Conservation (phyloP, 2,888 invertebrate species). For the Caenorhabditis sp. region DNA sequence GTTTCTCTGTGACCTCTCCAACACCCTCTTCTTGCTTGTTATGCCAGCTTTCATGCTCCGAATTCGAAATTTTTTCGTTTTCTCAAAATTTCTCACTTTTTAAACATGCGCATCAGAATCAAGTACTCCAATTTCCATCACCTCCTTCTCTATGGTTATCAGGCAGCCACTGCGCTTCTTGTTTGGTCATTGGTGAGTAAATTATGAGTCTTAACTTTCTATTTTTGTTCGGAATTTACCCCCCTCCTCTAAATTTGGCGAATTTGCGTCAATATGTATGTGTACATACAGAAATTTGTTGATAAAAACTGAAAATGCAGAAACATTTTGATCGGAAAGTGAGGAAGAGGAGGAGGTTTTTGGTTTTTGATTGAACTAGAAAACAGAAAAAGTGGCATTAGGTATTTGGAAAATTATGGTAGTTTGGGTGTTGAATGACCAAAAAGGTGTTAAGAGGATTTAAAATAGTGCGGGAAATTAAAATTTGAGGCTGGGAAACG, state of each 20-base stretch:
- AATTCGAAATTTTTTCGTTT: not conserved
- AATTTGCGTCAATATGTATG: not conserved
- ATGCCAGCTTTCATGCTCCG: not conserved
- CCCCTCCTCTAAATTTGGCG: not conserved
- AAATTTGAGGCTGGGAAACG: not conserved
- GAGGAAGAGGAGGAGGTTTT: not conserved
- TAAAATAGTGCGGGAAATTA: too few species aligned
- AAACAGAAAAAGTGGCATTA: not conserved
- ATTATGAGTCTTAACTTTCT: not conserved
- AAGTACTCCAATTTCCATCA: not conserved
- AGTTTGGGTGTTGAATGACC: too few species aligned
- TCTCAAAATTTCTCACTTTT: not conserved
- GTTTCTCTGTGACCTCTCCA: conserved; percentile 7
- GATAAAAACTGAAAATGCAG: not conserved
- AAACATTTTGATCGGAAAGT: conserved; percentile 11
- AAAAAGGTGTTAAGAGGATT: too few species aligned
- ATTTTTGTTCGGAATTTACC: not conserved
- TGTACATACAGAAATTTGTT: not conserved
- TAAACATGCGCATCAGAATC: not conserved
- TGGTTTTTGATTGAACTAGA: conserved; percentile 3
- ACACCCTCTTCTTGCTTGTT: too few species aligned
- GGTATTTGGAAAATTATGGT: not conserved
- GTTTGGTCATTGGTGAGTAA: conserved; percentile 22
- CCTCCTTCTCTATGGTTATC: not conserved
- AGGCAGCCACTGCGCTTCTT: not conserved